Conservation (phyloP, 2,797 vertebrate species). For the Nothura maculosa region DNA sequence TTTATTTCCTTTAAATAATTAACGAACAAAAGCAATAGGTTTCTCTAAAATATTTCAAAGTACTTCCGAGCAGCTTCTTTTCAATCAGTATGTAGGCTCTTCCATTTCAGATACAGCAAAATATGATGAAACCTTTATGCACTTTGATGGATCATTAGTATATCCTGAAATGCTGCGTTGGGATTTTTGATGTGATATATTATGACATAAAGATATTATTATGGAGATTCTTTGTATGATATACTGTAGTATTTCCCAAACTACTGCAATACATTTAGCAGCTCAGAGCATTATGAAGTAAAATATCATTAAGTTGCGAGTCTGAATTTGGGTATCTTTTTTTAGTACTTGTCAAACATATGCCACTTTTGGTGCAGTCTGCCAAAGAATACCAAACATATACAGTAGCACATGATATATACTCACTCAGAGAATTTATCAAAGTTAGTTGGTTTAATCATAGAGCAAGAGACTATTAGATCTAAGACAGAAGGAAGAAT, state of each 20-base stretch:
- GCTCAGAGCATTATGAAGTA: not conserved
- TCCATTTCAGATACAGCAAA: not conserved
- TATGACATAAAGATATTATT: conserved; percentile 1
- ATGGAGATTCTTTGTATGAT: not conserved
- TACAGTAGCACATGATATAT: not conserved
- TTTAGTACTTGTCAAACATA: not conserved
- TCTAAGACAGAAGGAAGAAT: not conserved
- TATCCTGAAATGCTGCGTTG: not conserved
- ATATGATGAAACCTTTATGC: not conserved
- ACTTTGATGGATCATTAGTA: not conserved
- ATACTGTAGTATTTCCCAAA: not conserved
- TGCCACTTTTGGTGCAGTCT: not conserved
- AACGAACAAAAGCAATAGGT: not conserved
- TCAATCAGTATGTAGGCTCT: not conserved
- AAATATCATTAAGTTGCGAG: not conserved
- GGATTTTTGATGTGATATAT: not conserved
- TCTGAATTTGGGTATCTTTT: not conserved
- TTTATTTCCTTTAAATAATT: conserved; percentile 1
- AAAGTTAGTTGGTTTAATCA: not conserved
- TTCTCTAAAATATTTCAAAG: not conserved
- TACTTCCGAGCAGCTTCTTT: not conserved
- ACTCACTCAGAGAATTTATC: not conserved
- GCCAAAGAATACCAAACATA: not conserved
- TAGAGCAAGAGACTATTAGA: not conserved
- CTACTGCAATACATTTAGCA: not conserved